These are phyloP conservation scores for Falco peregrinus DNA, from an alignment of 2,797 vertebrate species.

Conservation along the genomic window DNA sequence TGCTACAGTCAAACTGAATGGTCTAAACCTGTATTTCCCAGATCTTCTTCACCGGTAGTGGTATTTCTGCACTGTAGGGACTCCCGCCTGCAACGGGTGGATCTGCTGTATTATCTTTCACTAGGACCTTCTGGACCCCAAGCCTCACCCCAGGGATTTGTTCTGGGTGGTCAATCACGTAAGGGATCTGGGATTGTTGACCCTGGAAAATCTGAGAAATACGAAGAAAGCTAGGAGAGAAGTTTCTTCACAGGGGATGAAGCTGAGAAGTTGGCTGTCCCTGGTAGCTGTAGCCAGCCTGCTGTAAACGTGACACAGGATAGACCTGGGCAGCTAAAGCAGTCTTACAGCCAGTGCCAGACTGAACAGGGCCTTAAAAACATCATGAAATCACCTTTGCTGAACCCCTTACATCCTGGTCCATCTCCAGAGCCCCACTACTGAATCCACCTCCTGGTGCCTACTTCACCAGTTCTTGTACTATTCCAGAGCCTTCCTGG, in stretches of 20 bases:
- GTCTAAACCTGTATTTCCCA: not conserved
- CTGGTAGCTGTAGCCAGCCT: not conserved
- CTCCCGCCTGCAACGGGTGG: too few species aligned
- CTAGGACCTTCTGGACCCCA: not conserved
- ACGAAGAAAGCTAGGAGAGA: not conserved
- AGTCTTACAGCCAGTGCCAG: not conserved
- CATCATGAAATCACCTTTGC: not conserved
- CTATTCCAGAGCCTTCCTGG: not conserved
- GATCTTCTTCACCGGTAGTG: not conserved
- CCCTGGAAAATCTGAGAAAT: not conserved
- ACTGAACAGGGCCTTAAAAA: not conserved
- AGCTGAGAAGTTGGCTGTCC: not conserved
- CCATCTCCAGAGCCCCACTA: not conserved
- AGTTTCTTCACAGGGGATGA: not conserved
- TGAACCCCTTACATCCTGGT: not conserved
- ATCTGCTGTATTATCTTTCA: not conserved
- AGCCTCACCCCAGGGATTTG: not conserved
- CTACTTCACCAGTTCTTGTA: not conserved
- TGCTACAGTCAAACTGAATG: not conserved
- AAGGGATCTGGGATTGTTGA: not conserved
- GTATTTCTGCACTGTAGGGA: not conserved
- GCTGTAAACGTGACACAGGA: too few species aligned
- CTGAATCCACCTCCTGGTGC: not conserved
- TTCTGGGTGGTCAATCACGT: not conserved
- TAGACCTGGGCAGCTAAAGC: not conserved